A percentile compares a stretch with the other conserved stretches of the same genome.
These are phyloP conservation scores for Tuberolachnus salignus DNA, from an alignment of 2,888 invertebrate genomes.

Conservation along the genomic window DNA sequence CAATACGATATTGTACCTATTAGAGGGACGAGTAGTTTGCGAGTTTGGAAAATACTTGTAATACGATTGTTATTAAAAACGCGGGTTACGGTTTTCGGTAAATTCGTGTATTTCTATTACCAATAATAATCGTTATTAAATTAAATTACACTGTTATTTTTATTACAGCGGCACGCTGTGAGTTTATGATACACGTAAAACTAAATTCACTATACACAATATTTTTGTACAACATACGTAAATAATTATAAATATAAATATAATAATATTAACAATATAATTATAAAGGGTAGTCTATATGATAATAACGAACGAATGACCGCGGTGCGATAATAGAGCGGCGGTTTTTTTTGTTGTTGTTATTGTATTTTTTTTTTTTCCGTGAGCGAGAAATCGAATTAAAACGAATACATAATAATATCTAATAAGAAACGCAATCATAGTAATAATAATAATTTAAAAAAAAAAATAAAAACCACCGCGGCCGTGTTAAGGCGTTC, in stretches of 20 bases:
- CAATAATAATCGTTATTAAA: conserved; percentile 28
- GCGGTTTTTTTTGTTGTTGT: no score
- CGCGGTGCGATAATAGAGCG: background rate
- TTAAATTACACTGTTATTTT: conserved; percentile 37
- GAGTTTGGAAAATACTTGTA: no score
- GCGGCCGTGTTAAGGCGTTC: no score
- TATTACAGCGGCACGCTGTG: conserved; percentile 49
- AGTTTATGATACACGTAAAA: conserved; percentile 43
- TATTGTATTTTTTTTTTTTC: no score
- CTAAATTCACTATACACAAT: conserved; percentile 4
- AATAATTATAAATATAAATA: background rate
- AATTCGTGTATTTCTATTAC: background rate
- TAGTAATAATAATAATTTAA: background rate
- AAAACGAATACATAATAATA: no score
- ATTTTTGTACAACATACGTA: background rate
- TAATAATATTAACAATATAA: background rate
- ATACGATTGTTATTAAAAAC: no score
- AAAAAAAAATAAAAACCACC: background rate
- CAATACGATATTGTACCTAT: no score
- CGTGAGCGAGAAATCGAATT: no score
- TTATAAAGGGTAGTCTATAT: no score
- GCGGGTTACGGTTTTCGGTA: background rate
- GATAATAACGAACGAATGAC: background rate
- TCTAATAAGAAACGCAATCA: no score
- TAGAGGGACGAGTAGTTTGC: no score